phyloP scores from a whole-genome alignment of 1,140 invertebrate species.

The Trichonephila clavipes region DNA sequence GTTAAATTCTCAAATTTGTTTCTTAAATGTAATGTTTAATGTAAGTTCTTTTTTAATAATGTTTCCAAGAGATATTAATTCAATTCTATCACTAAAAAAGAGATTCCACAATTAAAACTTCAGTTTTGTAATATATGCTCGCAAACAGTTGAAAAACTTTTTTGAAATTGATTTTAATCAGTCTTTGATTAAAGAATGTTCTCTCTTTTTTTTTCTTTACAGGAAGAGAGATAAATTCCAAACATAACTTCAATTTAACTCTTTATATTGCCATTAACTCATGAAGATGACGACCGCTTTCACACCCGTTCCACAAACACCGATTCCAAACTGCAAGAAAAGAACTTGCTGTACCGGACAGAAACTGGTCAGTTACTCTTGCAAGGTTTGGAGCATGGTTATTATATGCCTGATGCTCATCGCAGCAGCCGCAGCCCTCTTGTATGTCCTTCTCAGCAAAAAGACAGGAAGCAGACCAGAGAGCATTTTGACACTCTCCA shows the following conservation, averaged over 20 bases:
- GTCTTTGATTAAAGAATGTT: background rate
- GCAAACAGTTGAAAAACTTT: no score
- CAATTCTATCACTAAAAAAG: no score
- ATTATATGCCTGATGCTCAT: slow-evolving; percentile 49
- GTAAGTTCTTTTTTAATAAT: no score
- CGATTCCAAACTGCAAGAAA: background rate
- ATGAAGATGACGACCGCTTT: slow-evolving; percentile 14
- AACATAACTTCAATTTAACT: background rate
- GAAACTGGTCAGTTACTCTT: slow-evolving; percentile 62
- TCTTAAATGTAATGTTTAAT: no score
- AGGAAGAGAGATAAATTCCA: background rate
- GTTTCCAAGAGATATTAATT: no score
- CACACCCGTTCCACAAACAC: background rate
- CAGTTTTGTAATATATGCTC: no score
- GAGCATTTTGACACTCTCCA: slow-evolving; percentile 19
- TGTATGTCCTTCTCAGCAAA: slow-evolving; percentile 62
- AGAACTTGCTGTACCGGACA: slow-evolving; percentile 38
- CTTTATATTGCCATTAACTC: background rate
- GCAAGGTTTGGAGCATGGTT: slow-evolving; percentile 68
- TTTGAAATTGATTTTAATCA: no score
- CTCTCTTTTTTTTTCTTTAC: background rate
- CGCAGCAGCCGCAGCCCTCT: slow-evolving; percentile 32
- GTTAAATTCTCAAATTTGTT: no score
- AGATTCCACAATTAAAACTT: no score
- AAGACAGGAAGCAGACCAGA: background rate